A percentile compares a stretch with the other conserved stretches of the same genome.
Conservation (phyloP, 2,797 vertebrate species). For the Lithobates sylvaticus region DNA sequence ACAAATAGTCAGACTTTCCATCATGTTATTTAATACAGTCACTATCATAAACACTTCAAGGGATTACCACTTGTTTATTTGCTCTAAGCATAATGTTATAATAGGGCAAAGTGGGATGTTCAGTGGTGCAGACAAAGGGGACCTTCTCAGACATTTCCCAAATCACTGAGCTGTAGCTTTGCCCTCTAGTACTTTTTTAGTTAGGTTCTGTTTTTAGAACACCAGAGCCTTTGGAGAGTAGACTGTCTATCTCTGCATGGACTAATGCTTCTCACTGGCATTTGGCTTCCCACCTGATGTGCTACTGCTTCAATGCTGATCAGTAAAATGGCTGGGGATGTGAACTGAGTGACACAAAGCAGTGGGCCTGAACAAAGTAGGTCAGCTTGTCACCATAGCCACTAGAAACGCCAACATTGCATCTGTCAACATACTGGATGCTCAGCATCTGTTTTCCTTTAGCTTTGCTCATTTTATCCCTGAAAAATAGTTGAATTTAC, state of each 20-base stretch:
- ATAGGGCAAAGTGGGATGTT: constrained; percentile 10
- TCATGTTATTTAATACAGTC: constrained; percentile 36
- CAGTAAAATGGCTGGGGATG: constrained; percentile 51
- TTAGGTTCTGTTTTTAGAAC: constrained; percentile 2
- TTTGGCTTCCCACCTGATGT: constrained; percentile 33
- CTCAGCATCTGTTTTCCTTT: constrained; percentile 22
- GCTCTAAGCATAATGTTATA: constrained; percentile 13
- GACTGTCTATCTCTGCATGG: constrained; percentile 54
- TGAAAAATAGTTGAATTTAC: too few species aligned
- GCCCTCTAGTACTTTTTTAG: constrained; percentile 29
- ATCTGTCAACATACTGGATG: constrained; percentile 32
- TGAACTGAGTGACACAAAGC: constrained; percentile 55
- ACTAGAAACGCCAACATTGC: constrained; percentile 30
- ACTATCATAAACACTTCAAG: constrained; percentile 33
- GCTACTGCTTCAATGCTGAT: constrained; percentile 30
- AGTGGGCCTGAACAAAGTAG: constrained; percentile 52
- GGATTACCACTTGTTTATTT: constrained; percentile 45
- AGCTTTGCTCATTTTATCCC: background rate
- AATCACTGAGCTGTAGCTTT: constrained; percentile 11
- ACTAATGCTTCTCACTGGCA: constrained; percentile 52
- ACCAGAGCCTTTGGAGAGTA: constrained; percentile 34
- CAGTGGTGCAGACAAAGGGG: constrained; percentile 6
- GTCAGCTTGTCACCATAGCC: constrained; percentile 38
- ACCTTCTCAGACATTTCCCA: constrained; percentile 1
- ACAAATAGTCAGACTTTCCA: constrained; percentile 54